Evolutionary conservation across 2,113 vertebrate genomes (phyloP).

Genomic region (Motacilla tschutschensis): DNA sequence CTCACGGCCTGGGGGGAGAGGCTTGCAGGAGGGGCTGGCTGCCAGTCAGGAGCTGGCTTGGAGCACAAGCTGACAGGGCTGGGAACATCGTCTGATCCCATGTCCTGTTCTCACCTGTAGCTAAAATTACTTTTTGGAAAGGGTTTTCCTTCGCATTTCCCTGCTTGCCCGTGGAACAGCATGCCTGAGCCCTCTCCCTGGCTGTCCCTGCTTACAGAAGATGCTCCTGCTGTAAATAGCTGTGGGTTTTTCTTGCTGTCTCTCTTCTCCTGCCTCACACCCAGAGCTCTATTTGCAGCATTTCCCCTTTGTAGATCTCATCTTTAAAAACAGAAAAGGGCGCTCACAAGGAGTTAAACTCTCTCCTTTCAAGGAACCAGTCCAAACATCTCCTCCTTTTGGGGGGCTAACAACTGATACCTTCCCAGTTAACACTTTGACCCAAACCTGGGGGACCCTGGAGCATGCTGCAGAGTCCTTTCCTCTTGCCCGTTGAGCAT

Average conservation of each 20-base stretch:
- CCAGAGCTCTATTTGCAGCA: background rate
- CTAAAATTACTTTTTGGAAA: background rate
- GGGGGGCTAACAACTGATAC: background rate
- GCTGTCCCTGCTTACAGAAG: background rate
- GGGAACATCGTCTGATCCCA: accelerated
- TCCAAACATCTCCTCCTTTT: background rate
- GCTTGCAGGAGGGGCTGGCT: background rate
- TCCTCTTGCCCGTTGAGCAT: background rate
- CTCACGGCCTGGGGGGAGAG: background rate
- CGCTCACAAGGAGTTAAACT: background rate
- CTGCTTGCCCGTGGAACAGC: background rate
- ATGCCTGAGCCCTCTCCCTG: background rate
- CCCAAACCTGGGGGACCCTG: background rate
- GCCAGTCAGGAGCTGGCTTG: background rate
- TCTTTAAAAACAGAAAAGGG: background rate
- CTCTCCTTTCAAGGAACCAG: background rate
- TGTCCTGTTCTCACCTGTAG: background rate
- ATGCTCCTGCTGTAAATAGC: background rate
- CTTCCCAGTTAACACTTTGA: background rate
- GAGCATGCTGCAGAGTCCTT: accelerated
- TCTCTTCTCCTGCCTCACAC: background rate
- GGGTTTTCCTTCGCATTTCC: background rate
- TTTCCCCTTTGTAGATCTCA: background rate
- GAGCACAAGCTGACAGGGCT: accelerated
- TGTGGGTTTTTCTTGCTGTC: background rate